Conservation (phyloP, 2,113 vertebrate species). For the Callionymus lyra region DNA sequence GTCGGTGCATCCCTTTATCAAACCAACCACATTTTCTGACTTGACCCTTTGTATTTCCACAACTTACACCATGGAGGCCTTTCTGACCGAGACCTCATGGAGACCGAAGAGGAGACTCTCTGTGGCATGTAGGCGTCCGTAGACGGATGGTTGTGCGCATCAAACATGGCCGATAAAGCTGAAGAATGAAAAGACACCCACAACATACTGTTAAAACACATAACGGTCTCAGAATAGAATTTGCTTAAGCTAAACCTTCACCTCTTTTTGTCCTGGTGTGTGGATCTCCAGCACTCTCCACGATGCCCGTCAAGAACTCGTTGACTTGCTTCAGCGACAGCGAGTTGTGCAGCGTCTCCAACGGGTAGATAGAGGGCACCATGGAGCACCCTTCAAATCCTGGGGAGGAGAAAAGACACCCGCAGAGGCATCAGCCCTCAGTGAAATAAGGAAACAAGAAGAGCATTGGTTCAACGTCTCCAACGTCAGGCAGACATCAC, state of each 20-base stretch:
- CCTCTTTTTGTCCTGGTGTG: conserved; percentile 78
- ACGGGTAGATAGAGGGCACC: conserved; percentile 94
- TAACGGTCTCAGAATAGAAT: not conserved
- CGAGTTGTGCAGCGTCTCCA: conserved; percentile 98
- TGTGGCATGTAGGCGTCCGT: conserved; percentile 81
- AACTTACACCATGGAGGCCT: conserved; percentile 95
- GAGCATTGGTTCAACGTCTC: conserved; percentile 14
- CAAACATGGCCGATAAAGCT: conserved; percentile 77
- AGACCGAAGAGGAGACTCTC: conserved; percentile 73
- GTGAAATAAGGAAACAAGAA: conserved; percentile 5
- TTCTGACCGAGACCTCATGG: conserved; percentile 77
- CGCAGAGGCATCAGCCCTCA: conserved; percentile 30
- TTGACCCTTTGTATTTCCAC: not conserved
- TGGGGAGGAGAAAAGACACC: conserved; percentile 62
- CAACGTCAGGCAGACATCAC: conserved; percentile 5
- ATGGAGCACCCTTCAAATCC: conserved; percentile 98
- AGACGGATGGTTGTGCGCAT: conserved; percentile 73
- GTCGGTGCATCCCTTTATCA: no score
- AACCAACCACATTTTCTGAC: no score
- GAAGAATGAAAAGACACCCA: conserved; percentile 3
- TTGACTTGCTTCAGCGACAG: conserved; percentile 92
- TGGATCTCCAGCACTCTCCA: conserved; percentile 73
- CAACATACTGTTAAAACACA: not conserved
- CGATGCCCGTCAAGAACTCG: conserved; percentile 80
- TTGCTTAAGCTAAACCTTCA: conserved; percentile 26